Evolutionary conservation across 1,140 invertebrate genomes (phyloP).

Genomic region (Lordiphosa collinella): DNA sequence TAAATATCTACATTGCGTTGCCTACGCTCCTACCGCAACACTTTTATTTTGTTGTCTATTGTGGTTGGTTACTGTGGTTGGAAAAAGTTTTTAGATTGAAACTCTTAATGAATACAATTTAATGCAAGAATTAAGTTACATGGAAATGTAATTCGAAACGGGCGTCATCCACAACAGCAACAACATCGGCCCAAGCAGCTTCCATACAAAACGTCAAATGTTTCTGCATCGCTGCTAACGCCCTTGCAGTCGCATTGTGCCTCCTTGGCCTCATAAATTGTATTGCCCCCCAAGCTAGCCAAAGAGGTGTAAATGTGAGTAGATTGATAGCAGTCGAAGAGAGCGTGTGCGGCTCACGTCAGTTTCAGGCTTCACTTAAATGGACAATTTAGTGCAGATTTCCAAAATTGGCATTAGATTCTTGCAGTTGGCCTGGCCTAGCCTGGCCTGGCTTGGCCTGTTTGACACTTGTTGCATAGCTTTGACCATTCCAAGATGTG

Average conservation of each 20-base stretch:
- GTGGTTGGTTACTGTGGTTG: constrained; percentile 11
- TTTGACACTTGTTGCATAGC: constrained; percentile 45
- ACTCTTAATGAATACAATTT: constrained; percentile 72
- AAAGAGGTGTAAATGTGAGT: constrained; percentile 58
- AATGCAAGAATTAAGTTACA: constrained; percentile 76
- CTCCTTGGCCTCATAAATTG: constrained; percentile 71
- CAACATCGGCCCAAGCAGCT: constrained; percentile 24
- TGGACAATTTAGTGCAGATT: constrained; percentile 74
- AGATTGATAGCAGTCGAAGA: constrained; percentile 66
- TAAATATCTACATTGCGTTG: constrained; percentile 9
- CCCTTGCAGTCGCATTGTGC: constrained; percentile 58
- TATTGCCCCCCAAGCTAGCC: constrained; percentile 7
- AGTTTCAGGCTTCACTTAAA: constrained; percentile 58
- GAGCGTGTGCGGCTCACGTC: constrained; percentile 30
- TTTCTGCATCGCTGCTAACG: constrained; percentile 70
- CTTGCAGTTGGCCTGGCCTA: constrained; percentile 21
- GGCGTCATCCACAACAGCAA: constrained; percentile 22
- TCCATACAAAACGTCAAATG: constrained; percentile 48
- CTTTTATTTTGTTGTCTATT: constrained; percentile 32
- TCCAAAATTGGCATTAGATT: constrained; percentile 66
- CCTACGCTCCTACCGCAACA: constrained; percentile 22
- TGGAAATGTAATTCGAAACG: constrained; percentile 60
- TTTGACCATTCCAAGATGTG: constrained; percentile 59
- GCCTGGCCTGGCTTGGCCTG: not conserved
- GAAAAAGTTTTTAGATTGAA: constrained; percentile 23